A percentile compares a stretch with the other conserved stretches of the same genome.
These are phyloP conservation scores for Polyergus mexicanus DNA, from an alignment of 1,140 invertebrate species.

Conservation along the genomic window DNA sequence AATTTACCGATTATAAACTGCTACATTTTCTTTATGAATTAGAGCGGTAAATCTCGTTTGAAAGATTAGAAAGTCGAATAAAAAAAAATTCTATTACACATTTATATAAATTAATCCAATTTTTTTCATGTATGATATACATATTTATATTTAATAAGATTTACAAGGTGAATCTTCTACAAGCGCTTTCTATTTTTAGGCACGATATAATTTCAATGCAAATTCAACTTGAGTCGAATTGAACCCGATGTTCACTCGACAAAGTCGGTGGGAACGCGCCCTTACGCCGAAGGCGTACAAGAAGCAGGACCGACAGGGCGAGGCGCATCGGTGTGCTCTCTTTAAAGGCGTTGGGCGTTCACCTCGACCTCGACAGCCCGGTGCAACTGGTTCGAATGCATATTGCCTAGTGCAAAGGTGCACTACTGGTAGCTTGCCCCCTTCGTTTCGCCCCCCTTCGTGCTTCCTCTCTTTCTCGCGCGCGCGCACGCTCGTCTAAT, in stretches of 20 bases:
- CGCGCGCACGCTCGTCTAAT: slow-evolving; percentile 63
- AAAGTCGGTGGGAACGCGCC: slow-evolving; percentile 74
- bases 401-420: slow-evolving; percentile 80
- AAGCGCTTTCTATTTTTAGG: not conserved
- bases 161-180: not conserved
- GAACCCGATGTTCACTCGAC: slow-evolving; percentile 48
- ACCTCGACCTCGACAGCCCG: slow-evolving; percentile 84
- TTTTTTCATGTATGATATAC: not conserved
- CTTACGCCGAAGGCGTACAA: slow-evolving; percentile 78
- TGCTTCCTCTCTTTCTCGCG: slow-evolving; percentile 10
- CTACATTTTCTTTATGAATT: too few relatives aligned
- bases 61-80: not conserved
- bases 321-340: slow-evolving; percentile 79
- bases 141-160: not conserved
- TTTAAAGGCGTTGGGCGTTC: slow-evolving; percentile 86
- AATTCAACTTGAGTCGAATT: slow-evolving; percentile 10
- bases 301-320: slow-evolving; percentile 76
- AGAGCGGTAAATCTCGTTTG: not conserved
- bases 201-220: not conserved
- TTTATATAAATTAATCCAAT: slow-evolving; percentile 11
- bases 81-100: not conserved
- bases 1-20: not conserved
- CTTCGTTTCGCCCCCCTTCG: not conserved
- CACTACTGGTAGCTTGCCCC: slow-evolving; percentile 80
- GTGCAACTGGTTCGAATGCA: slow-evolving; percentile 84